phyloP scores from a whole-genome alignment of 1,140 invertebrate species.

The Dendrolimus punctatus region DNA sequence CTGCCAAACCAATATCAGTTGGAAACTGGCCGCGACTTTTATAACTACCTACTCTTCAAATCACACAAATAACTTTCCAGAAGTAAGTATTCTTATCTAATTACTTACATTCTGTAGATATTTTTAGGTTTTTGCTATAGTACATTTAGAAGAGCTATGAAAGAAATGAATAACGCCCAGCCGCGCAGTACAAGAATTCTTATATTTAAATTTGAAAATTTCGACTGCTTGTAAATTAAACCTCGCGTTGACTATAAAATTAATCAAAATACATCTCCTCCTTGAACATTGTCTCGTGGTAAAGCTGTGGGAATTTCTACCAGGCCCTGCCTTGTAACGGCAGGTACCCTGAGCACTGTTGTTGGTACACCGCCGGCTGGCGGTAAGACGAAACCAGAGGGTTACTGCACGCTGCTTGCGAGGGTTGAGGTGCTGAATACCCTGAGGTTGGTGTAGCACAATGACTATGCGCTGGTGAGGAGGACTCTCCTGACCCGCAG shows the following conservation, averaged over 20 bases:
- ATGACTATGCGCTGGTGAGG: conserved; percentile 64
- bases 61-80: too few species aligned
- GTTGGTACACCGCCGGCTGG: conserved; percentile 80
- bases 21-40: too few species aligned
- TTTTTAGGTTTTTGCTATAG: too few species aligned
- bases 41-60: too few species aligned
- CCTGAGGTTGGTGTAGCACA: conserved; percentile 68
- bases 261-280: conserved; percentile 71
- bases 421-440: conserved; percentile 68
- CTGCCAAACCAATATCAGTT: too few species aligned
- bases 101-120: too few species aligned
- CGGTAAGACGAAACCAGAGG: conserved; percentile 72
- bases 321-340: conserved; percentile 89
- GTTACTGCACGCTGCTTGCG: conserved; percentile 73
- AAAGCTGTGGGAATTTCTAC: conserved; percentile 78
- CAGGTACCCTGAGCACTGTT: conserved; percentile 88
- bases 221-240: too few species aligned
- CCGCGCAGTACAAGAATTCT: too few species aligned
- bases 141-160: too few species aligned
- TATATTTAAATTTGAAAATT: too few species aligned
- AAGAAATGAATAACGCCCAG: too few species aligned
- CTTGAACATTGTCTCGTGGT: conserved; percentile 72
- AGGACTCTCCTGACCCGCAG: conserved; percentile 77
- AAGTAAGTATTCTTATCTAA: too few species aligned
- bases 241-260: conserved; percentile 2